phyloP scores from a whole-genome alignment of 2,888 invertebrate genomes.

The Drosophila imparisetae region DNA sequence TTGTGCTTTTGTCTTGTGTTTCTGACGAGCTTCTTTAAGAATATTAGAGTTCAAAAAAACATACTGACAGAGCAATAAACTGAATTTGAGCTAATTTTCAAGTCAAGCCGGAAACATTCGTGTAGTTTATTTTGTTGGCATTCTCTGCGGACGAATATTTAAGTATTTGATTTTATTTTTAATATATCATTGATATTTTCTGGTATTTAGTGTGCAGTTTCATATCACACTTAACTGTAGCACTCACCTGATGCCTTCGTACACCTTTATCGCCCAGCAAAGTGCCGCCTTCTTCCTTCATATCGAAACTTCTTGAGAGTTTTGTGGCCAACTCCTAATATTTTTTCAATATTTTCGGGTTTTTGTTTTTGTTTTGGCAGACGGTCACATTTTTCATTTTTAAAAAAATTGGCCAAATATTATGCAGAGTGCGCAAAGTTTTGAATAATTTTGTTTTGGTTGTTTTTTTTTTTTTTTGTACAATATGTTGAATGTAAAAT shows the following conservation, averaged over 20 bases:
- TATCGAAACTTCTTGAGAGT: constrained; percentile 93
- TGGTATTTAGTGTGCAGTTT: constrained; percentile 42
- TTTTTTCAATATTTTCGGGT: constrained; percentile 62
- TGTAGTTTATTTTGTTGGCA: constrained; percentile 56
- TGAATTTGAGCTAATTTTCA: constrained; percentile 33
- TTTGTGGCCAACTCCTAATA: constrained; percentile 93
- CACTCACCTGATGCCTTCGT: constrained; percentile 87
- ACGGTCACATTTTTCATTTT: constrained; percentile 53
- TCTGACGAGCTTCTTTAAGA: constrained; percentile 3
- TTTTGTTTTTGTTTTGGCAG: constrained; percentile 37
- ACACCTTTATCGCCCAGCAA: constrained; percentile 89
- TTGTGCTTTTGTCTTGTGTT: constrained; percentile 44
- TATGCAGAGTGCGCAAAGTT: constrained; percentile 68
- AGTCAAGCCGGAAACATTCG: constrained; percentile 57
- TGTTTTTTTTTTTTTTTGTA: constrained; percentile 50
- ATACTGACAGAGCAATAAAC: constrained; percentile 27
- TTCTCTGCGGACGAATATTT: constrained; percentile 60
- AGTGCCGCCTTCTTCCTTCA: constrained; percentile 93
- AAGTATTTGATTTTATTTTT: constrained; percentile 17
- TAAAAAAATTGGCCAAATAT: constrained; percentile 47
- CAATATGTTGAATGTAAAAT: constrained; percentile 70
- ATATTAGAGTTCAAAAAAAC: constrained; percentile 2
- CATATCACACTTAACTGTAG: constrained; percentile 55
- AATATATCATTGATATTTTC: constrained; percentile 28
- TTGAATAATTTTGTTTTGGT: constrained; percentile 47